Evolutionary conservation across 2,797 vertebrate species (phyloP), one percentile per base, ranked within the genome.

Genomic region (Pseudomugil gertrudae): DNA sequence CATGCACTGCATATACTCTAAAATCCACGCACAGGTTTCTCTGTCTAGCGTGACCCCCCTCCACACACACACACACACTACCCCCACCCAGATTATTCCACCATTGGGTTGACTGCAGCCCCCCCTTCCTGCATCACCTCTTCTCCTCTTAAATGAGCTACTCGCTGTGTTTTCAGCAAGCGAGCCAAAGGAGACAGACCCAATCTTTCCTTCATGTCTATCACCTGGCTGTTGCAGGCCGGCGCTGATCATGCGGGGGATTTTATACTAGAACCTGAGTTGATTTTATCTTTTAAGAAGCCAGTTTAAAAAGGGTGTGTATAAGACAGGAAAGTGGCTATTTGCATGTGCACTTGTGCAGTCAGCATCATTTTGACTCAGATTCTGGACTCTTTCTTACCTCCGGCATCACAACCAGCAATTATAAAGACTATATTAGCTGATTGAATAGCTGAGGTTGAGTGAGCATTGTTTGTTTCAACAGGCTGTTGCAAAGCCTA

Each of bases 91-190:
- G 87, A 87, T 88, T 84, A 88, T 84, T 89, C 86, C 80, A 77
- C 86, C 88, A 72, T 27, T 63, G 74, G 89, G 81, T 81, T 89
- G 90, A 89, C 92, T 91, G 93, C 93, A 89, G 93, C 84, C 84
- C 74, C 78, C 74, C 85, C 38, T 68, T 79, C 63, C 81, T 89
- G 90, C 92, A 93, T 90, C 90, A 90, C 86, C 90, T 89, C 92
- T 91, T 91, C 85, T 80, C 7, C 86, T 63, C 78, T 87, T 79
- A 89, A 86, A 81, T 63, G 81, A 83, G 87, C 85, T 87, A 68
- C 77, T 70, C 53, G 66, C 80, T 83, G 26, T 76, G 64, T 86
- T 87, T 80, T 67, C 68, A 72, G 50, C 72, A 13, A 73, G 66
- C 74, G 76, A 78, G 80, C 72, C 74, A 67, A 52, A 81, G 72